Evolutionary conservation across 2,888 invertebrate species (phyloP).

Genomic region (Diaprepes abbreviatus): DNA sequence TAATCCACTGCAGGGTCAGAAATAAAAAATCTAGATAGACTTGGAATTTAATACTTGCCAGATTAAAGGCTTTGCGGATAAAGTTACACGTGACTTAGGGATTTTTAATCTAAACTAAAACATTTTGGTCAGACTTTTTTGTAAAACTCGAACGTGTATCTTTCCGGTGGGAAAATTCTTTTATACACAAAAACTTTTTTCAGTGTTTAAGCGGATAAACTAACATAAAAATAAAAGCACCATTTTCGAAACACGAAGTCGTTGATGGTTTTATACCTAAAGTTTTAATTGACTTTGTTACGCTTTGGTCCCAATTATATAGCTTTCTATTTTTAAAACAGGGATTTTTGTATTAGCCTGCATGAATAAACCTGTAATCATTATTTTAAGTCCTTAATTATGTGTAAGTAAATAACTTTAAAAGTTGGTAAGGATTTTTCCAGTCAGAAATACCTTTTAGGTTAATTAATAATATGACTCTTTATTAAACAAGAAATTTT

Average conservation of each 20-base stretch:
- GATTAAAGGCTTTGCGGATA: conserved; percentile 3
- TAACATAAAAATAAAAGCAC: conserved; percentile 24
- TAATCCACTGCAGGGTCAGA: no score
- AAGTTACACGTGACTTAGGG: neutral
- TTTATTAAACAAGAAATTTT: no score
- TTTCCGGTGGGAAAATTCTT: conserved; percentile 1
- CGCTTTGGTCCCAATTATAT: neutral
- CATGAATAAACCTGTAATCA: no score
- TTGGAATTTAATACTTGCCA: neutral
- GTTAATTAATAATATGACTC: no score
- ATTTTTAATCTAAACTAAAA: conserved; percentile 17
- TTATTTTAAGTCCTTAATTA: no score
- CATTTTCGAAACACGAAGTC: conserved; percentile 24
- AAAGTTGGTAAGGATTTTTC: no score
- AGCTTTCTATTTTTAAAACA: neutral
- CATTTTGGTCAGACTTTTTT: conserved; percentile 5
- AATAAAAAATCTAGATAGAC: neutral
- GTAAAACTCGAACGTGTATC: conserved; percentile 12
- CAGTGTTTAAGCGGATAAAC: conserved; percentile 16
- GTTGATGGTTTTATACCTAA: conserved; percentile 34
- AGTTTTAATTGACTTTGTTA: conserved; percentile 47
- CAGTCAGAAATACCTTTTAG: no score
- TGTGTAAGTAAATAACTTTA: no score
- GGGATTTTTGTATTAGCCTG: neutral
- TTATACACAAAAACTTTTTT: neutral